phyloP scores from a whole-genome alignment of 2,797 vertebrate species.

The Coracias cyanogaster region DNA sequence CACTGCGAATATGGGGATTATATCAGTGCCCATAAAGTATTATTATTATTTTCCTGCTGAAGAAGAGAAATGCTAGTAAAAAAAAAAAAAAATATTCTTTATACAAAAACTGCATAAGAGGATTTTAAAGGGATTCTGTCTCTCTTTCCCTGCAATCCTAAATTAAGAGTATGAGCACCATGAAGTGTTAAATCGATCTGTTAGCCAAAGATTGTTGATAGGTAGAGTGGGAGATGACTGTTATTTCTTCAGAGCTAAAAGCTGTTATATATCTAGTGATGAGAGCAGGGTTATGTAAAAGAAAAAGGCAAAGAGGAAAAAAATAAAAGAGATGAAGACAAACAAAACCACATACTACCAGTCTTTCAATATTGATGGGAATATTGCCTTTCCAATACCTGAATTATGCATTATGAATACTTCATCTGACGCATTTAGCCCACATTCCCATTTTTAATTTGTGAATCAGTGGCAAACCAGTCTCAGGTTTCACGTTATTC shows the following conservation, averaged over 20 bases:
- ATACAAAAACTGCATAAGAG: background rate
- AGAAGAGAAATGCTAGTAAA: background rate
- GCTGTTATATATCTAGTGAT: background rate
- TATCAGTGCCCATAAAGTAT: background rate
- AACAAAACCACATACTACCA: background rate
- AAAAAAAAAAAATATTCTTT: background rate
- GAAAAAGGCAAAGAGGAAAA: background rate
- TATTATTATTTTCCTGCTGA: background rate
- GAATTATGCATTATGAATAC: conserved; percentile 21
- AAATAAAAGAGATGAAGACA: background rate
- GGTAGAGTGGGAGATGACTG: rapidly evolving
- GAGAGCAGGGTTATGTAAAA: background rate
- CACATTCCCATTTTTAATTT: background rate
- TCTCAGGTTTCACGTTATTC: background rate
- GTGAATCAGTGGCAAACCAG: background rate
- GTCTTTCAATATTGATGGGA: background rate
- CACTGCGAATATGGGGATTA: background rate
- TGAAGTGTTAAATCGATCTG: background rate
- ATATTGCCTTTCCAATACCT: background rate
- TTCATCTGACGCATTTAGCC: background rate
- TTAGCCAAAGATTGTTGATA: background rate
- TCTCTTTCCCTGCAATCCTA: background rate
- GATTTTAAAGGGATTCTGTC: background rate
- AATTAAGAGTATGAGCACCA: background rate
- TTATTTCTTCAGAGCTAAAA: conserved; percentile 11